Base-by-base conservation (phyloP, 2,797 vertebrate species). In the Iguana delicatissima region DNA sequence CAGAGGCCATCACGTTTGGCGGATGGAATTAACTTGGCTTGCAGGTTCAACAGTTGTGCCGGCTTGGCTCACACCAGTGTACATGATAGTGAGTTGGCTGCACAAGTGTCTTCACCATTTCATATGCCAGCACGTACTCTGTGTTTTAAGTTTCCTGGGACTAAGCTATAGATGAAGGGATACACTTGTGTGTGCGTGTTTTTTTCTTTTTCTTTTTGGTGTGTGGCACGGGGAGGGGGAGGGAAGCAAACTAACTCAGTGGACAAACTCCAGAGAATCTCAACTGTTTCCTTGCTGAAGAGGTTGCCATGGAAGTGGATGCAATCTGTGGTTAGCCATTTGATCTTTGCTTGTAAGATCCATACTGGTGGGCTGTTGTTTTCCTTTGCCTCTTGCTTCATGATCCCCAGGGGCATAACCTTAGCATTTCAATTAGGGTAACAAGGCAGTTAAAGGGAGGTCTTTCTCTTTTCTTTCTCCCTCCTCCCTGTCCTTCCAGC, bases 381-480 rank as follows among this genome's bases (percentile, higher is more conserved):
- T 91, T 91, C 79, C 52, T 91, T 91, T 80, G 59, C 50, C 59
- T n/a, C 69, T 79, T 38, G 84, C 81, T 85, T n/a, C 59, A 86
- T 59, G 84, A 52, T 14, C 16, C 76, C 80, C 0, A 0, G 46
- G 35, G 85, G 80, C 42, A 89, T 59, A 93, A 94, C 90, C 85
- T 89, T 8, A 0, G 86, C 89, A 87, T 92, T 93, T 96, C 91
- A 4, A 88, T 95, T 93, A 90, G 89, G 93, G 90, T 93, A 94
- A 92, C 38, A 22, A 89, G 93, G 90, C 93, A 0, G 0, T 14
- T 35, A 89, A 85, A 84, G 64, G 77, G 22, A 24, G n/a, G 69
- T 81, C 42, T 50, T 26, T 59, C 73, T 35, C 50, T 18, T 13
- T 26, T 16, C 46, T 7, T 38, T 46, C 46, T 46, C 16, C 46